These are phyloP conservation scores for Phenganax marumi DNA, from an alignment of 92 coral and sea anemone species.

Conservation along the genomic window DNA sequence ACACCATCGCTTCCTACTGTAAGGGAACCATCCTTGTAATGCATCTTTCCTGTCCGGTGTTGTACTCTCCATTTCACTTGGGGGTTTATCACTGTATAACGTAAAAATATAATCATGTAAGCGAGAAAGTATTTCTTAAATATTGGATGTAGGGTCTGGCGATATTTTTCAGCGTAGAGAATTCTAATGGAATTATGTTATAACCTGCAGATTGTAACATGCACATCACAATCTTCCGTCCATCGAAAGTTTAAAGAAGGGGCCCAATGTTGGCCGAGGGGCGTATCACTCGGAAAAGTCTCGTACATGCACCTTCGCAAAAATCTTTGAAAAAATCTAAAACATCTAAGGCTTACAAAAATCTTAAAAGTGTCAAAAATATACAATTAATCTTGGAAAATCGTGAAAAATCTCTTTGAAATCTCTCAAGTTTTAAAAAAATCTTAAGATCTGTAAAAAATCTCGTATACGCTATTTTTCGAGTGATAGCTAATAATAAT, in stretches of 20 bases:
- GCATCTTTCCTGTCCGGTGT: conserved; percentile 70
- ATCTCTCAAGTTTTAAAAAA: not conserved
- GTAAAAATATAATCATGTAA: not conserved
- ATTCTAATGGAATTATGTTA: too few relatives aligned
- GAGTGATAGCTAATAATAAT: not conserved
- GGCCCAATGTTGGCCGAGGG: too few relatives aligned
- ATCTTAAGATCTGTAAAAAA: too few relatives aligned
- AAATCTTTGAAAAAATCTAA: too few relatives aligned
- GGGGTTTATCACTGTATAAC: not conserved
- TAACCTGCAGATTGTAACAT: too few relatives aligned
- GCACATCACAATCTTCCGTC: too few relatives aligned
- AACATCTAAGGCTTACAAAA: too few relatives aligned
- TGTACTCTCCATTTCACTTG: conserved; percentile 61
- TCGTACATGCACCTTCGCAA: too few relatives aligned
- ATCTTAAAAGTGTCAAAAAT: not conserved
- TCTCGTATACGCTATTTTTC: not conserved
- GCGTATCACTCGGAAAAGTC: too few relatives aligned
- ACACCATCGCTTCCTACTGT: conserved; percentile 72
- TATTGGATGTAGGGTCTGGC: too few relatives aligned
- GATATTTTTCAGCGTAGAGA: too few relatives aligned
- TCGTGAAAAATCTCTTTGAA: not conserved
- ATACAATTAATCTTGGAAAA: not conserved
- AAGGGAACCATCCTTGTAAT: conserved; percentile 71
- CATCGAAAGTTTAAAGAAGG: too few relatives aligned
- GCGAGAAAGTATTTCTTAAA: not conserved